Conservation (phyloP, 2,888 invertebrate genomes). For the Cacoxenus indagator region DNA sequence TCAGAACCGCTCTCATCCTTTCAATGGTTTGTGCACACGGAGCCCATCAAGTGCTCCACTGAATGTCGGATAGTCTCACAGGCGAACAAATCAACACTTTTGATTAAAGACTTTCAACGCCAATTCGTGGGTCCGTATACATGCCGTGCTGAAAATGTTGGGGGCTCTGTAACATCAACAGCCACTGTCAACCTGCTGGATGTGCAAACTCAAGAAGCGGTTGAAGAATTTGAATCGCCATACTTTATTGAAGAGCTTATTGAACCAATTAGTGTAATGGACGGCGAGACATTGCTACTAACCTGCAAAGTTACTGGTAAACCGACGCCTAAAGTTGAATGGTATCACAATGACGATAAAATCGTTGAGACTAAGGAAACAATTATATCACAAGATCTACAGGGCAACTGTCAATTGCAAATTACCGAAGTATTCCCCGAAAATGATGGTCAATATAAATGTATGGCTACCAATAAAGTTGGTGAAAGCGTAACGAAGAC, state of each 20-base stretch:
- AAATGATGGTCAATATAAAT: slow-evolving; percentile 89
- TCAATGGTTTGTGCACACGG: slow-evolving; percentile 87
- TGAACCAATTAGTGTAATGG: slow-evolving; percentile 84
- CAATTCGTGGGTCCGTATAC: slow-evolving; percentile 84
- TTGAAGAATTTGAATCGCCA: slow-evolving; percentile 79
- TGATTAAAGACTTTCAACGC: slow-evolving; percentile 80
- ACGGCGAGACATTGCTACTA: slow-evolving; percentile 86
- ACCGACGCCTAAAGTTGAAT: slow-evolving; percentile 84
- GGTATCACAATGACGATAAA: slow-evolving; percentile 82
- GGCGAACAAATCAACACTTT: slow-evolving; percentile 83
- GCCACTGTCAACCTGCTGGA: slow-evolving; percentile 79
- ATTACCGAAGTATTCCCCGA: slow-evolving; percentile 92
- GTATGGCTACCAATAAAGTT: slow-evolving; percentile 84
- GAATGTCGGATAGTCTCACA: slow-evolving; percentile 80
- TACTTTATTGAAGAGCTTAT: slow-evolving; percentile 80
- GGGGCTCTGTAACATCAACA: slow-evolving; percentile 89
- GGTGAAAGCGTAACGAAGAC: slow-evolving; percentile 86
- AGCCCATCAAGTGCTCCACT: slow-evolving; percentile 79
- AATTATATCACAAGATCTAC: slow-evolving; percentile 79
- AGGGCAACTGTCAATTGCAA: slow-evolving; percentile 84
- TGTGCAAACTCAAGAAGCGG: slow-evolving; percentile 72
- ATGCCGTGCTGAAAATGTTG: slow-evolving; percentile 90
- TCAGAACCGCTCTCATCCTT: slow-evolving; percentile 86
- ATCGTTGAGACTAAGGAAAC: slow-evolving; percentile 85
- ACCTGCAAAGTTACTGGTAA: slow-evolving; percentile 81